Evolutionary conservation across 2,888 invertebrate species (phyloP).

Genomic region (Dorcus hopei): DNA sequence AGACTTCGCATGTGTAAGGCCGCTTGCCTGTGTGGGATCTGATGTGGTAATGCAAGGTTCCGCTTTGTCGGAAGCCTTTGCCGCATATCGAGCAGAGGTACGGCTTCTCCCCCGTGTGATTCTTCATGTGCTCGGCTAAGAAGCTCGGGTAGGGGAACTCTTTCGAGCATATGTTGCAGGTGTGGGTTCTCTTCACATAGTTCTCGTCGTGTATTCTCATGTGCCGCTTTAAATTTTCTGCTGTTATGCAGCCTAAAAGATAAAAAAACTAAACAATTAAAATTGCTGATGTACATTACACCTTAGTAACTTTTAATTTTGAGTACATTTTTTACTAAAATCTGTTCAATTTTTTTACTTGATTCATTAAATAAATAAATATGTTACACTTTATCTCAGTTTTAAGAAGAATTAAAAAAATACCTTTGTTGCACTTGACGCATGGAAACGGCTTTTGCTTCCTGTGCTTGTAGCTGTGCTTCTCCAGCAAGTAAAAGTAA

Average conservation of each 20-base stretch:
- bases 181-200: slow-evolving; percentile 38
- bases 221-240: slow-evolving; percentile 42
- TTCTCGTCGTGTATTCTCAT: slow-evolving; percentile 41
- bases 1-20: slow-evolving; percentile 29
- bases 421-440: slow-evolving; percentile 39
- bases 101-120: slow-evolving; percentile 46
- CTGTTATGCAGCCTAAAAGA: slow-evolving; percentile 41
- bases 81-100: slow-evolving; percentile 43
- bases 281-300: background rate
- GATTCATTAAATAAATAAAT: background rate
- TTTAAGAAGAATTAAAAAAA: slow-evolving; percentile 30
- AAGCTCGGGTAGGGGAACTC: slow-evolving; percentile 39
- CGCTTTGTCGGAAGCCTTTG: slow-evolving; percentile 44
- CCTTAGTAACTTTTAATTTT: too few species aligned
- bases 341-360: background rate
- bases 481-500: slow-evolving; percentile 38
- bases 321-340: too few species aligned
- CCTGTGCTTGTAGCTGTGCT: slow-evolving; percentile 40
- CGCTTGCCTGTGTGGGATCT: slow-evolving; percentile 31
- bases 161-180: slow-evolving; percentile 39
- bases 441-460: slow-evolving; percentile 42
- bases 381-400: background rate
- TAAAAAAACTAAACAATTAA: background rate
- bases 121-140: slow-evolving; percentile 44
- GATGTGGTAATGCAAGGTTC: slow-evolving; percentile 30